Conservation (phyloP, 1,140 invertebrate species). For the Heliconius congener region DNA sequence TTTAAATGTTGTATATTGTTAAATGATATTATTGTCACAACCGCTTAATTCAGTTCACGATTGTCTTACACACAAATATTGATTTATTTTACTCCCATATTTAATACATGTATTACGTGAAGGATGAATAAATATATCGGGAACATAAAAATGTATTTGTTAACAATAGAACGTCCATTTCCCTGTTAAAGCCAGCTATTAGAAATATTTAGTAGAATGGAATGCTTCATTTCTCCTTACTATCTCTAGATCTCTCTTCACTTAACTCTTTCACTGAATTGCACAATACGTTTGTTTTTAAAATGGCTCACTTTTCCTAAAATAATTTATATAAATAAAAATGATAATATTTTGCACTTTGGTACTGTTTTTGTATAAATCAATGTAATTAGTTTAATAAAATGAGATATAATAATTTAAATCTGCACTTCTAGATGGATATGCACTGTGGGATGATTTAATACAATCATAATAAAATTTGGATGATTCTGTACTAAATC, state of each 20-base stretch:
- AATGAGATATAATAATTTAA: slow-evolving; percentile 35
- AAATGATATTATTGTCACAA: slow-evolving; percentile 50
- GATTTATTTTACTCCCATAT: slow-evolving; percentile 31
- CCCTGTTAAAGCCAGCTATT: slow-evolving; percentile 81
- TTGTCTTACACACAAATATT: slow-evolving; percentile 50
- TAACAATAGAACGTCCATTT: slow-evolving; percentile 73
- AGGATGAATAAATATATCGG: slow-evolving; percentile 29
- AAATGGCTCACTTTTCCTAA: slow-evolving; percentile 81
- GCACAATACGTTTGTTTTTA: slow-evolving; percentile 79
- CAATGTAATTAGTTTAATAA: slow-evolving; percentile 30
- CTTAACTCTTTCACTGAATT: slow-evolving; percentile 77
- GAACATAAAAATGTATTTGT: slow-evolving; percentile 39
- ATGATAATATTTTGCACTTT: slow-evolving; percentile 66
- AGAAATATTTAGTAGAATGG: slow-evolving; percentile 78
- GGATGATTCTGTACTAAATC: slow-evolving; percentile 5
- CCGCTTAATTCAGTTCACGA: slow-evolving; percentile 53
- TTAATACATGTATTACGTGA: slow-evolving; percentile 7
- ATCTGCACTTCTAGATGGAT: slow-evolving; percentile 60
- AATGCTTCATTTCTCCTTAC: slow-evolving; percentile 79
- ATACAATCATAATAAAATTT: neutral
- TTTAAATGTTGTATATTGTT: slow-evolving; percentile 47
- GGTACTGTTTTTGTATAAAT: slow-evolving; percentile 64
- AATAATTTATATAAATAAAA: slow-evolving; percentile 59
- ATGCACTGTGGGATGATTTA: slow-evolving; percentile 45
- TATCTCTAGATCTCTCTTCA: slow-evolving; percentile 76